Evolutionary conservation across 1,140 invertebrate species (phyloP).

Genomic region (Brachionus plicatilis): DNA sequence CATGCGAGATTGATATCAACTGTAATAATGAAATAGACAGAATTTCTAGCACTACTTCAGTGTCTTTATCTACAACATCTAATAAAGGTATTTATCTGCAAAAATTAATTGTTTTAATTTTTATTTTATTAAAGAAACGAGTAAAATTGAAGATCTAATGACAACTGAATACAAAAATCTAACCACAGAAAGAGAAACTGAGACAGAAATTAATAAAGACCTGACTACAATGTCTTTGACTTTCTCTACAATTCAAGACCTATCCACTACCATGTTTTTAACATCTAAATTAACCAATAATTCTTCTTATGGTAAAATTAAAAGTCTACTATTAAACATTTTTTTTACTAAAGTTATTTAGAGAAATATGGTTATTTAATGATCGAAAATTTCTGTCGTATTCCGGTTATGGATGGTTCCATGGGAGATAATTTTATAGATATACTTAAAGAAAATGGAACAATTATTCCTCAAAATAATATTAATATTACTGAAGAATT

Average conservation of each 20-base stretch:
- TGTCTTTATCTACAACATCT: neutral
- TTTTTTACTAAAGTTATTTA: neutral
- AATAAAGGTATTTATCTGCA: neutral
- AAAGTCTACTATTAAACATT: neutral
- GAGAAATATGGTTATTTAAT: neutral
- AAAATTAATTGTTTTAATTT: too few relatives aligned
- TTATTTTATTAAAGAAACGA: too few relatives aligned
- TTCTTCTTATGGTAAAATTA: neutral
- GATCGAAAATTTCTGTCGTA: neutral
- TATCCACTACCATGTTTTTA: neutral
- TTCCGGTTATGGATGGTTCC: neutral
- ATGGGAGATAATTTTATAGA: neutral
- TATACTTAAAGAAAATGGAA: neutral
- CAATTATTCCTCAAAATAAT: neutral
- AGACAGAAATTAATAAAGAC: too few relatives aligned
- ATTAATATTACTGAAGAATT: neutral
- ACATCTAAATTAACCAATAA: neutral
- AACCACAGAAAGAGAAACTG: too few relatives aligned
- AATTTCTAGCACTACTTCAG: neutral
- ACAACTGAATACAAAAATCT: too few relatives aligned
- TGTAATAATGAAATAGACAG: neutral
- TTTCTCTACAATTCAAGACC: neutral
- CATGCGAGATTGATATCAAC: neutral
- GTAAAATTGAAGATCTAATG: too few relatives aligned
- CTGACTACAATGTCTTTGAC: too few relatives aligned